Evolutionary conservation across 1,140 invertebrate genomes (phyloP).

Genomic region (Copidosoma floridanum): DNA sequence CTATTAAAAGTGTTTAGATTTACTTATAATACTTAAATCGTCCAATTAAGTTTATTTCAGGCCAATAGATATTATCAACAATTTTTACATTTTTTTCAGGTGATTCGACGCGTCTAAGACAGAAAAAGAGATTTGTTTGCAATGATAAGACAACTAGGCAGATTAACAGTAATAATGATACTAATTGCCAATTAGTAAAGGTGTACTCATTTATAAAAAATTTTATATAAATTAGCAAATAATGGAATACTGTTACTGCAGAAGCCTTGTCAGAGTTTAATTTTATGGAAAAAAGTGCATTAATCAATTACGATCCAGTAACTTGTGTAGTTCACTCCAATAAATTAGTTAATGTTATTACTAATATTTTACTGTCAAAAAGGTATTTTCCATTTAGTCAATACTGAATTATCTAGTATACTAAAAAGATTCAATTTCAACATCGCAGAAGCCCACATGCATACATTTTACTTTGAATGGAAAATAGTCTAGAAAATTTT

Average conservation of each 20-base stretch:
- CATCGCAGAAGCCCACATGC: too few species aligned
- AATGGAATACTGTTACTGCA: too few species aligned
- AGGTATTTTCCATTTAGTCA: slow-evolving; percentile 34
- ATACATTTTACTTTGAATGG: too few species aligned
- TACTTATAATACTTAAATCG: too few species aligned
- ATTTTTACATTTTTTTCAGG: too few species aligned
- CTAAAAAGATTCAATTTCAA: slow-evolving; percentile 45
- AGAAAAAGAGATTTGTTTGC: slow-evolving; percentile 48
- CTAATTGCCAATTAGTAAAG: slow-evolving; percentile 27
- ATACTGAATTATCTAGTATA: slow-evolving; percentile 37
- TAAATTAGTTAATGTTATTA: slow-evolving; percentile 39
- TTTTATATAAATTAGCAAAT: too few species aligned
- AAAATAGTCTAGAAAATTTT: too few species aligned
- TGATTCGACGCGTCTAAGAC: too few species aligned
- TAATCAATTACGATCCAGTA: slow-evolving; percentile 52
- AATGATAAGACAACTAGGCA: slow-evolving; percentile 40
- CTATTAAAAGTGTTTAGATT: too few species aligned
- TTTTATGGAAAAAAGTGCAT: slow-evolving; percentile 34
- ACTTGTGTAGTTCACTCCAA: slow-evolving; percentile 51
- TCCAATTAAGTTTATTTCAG: too few species aligned
- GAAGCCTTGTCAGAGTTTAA: slow-evolving; percentile 34
- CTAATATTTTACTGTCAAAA: slow-evolving; percentile 27
- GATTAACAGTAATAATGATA: slow-evolving; percentile 37
- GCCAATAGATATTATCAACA: too few species aligned
- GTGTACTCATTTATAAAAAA: too few species aligned